Base-by-base conservation (phyloP, 2,888 invertebrate species). In the Nomada hirtipes region DNA sequence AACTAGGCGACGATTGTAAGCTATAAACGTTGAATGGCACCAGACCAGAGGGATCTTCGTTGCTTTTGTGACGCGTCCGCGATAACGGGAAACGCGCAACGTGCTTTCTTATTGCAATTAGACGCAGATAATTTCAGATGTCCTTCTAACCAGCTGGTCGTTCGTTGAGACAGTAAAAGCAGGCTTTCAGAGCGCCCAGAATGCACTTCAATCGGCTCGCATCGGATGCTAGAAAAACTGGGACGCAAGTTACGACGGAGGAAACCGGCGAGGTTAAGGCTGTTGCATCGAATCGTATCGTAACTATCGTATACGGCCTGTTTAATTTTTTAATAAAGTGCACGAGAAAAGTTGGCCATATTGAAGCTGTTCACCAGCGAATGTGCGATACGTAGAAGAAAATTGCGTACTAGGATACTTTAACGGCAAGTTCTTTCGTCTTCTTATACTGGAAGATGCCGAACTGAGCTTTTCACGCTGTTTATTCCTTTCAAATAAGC, bases 91-190 rank as follows among this genome's bases (percentile, higher is more conserved):
- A 59, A 50, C 61, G 64, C 75, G 67, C 55, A 78, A 73, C 71
- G 64, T 29, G 83, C 79, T 81, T 83, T 84, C 81, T 85, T 83
- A 84, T 76, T 79, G 80, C 65, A 76, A 86, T 87, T 83, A 83
- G 60, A 59, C 61, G 60, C n/a, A 75, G 81, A 82, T 87, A 78
- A 85, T 86, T 87, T 71, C 65, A 69, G 57, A 60, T 36, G 50
- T 69, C 76, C 64, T 74, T 57, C 57, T 59, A 18, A 26, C 20
- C 36, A 29, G 61, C 55, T 7, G 23, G 63, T 84, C 67, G 79
- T 78, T 72, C 77, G 67, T 26, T 26, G 57, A 57, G 69, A 74
- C 72, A 60, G 59, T 85, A 80, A 83, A 76, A 72, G 71, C 50
- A 65, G 72, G 42, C 61, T 26, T 74, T 79, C 65, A 57, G 47